These are phyloP conservation scores for Agrotis clavis DNA, from an alignment of 2,888 invertebrate genomes.

Conservation along the genomic window DNA sequence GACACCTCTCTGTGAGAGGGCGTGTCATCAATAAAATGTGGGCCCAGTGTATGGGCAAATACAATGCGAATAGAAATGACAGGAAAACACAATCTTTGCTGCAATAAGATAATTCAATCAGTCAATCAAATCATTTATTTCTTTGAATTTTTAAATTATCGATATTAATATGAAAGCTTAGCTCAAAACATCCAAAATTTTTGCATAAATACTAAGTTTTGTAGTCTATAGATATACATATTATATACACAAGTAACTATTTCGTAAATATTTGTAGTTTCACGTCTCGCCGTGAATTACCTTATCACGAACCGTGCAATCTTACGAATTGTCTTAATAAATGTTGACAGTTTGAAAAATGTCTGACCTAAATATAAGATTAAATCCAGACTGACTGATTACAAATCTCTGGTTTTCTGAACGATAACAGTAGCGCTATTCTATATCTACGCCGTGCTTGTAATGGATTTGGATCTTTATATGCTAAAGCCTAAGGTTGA, in stretches of 20 bases:
- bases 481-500: no score
- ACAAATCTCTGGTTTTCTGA: constrained; percentile 33
- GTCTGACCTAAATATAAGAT: constrained; percentile 52
- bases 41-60: no score
- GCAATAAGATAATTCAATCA: neutral
- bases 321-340: constrained; percentile 38
- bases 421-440: constrained; percentile 28
- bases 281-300: constrained; percentile 33
- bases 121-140: no score
- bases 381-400: constrained; percentile 48
- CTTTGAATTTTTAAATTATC: no score
- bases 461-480: no score
- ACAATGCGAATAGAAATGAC: no score
- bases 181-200: neutral
- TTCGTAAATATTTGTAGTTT: constrained; percentile 23
- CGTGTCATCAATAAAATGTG: no score
- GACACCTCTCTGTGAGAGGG: no score
- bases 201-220: neutral
- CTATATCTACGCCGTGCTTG: no score
- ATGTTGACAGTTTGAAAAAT: constrained; percentile 24
- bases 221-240: neutral
- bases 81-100: neutral
- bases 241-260: constrained; percentile 8
- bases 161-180: neutral
- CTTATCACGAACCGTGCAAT: constrained; percentile 53